Evolutionary conservation across 2,888 invertebrate genomes (phyloP).

Genomic region (Rhagonycha lutea): DNA sequence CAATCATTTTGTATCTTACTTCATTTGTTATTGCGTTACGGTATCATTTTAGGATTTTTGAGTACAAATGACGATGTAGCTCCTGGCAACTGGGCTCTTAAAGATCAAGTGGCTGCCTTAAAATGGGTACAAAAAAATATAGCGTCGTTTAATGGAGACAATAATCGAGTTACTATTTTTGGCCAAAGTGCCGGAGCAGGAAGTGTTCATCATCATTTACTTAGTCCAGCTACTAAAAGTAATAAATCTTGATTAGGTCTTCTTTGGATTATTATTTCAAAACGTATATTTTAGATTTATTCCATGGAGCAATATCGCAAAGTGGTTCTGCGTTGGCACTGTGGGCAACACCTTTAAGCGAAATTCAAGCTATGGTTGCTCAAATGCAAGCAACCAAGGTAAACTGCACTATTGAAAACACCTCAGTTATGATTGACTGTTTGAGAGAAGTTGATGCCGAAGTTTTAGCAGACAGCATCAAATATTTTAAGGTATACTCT

Average conservation of each 20-base stretch:
- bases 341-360: conserved; percentile 47
- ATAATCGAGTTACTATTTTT: conserved; percentile 54
- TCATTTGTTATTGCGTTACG: not conserved
- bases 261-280: not conserved
- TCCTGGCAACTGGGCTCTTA: conserved; percentile 58
- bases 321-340: conserved; percentile 57
- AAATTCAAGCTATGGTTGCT: conserved; percentile 42
- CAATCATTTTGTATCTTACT: not conserved
- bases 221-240: conserved; percentile 54
- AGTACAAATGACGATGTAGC: conserved; percentile 55
- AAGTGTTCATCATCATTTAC: conserved; percentile 56
- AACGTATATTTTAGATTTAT: conserved; percentile 46
- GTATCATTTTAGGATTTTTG: conserved; percentile 49
- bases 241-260: not conserved
- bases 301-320: conserved; percentile 55
- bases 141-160: conserved; percentile 54
- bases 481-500: conserved; percentile 53
- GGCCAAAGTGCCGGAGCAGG: conserved; percentile 59
- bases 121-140: conserved; percentile 58
- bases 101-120: conserved; percentile 57
- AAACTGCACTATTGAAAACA: conserved; percentile 48
- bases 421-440: conserved; percentile 51
- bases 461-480: conserved; percentile 51
- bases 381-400: conserved; percentile 52
- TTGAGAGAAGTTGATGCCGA: conserved; percentile 52